Conservation (phyloP, 2,797 vertebrate genomes). For the Bryconaethiops microstoma region DNA sequence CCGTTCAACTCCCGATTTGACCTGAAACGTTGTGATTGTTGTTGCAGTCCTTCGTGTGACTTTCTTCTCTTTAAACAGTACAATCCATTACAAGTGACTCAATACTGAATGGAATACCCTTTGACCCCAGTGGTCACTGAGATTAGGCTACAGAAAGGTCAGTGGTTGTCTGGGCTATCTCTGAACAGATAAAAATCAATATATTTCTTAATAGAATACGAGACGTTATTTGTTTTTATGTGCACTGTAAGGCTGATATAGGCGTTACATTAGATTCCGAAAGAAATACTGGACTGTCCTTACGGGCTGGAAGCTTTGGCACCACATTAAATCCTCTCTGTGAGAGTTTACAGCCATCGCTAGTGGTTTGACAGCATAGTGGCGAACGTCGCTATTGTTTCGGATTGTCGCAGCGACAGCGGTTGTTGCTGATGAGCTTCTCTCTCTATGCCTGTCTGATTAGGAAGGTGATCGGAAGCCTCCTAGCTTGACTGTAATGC, state of each 20-base stretch:
- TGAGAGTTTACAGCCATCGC: conserved; percentile 27
- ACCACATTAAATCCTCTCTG: conserved; percentile 19
- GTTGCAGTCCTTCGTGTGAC: conserved; percentile 81
- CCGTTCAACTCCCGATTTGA: conserved; percentile 41
- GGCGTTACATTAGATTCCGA: conserved; percentile 12
- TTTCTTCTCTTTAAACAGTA: conserved; percentile 70
- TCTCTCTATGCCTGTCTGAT: conserved; percentile 26
- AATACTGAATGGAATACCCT: conserved; percentile 71
- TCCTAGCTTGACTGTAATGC: conserved; percentile 68
- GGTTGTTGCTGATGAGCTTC: conserved; percentile 25
- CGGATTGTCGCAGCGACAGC: conserved; percentile 36
- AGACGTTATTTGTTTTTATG: conserved; percentile 37
- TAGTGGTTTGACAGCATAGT: conserved; percentile 8
- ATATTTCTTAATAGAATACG: conserved; percentile 33
- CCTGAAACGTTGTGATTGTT: conserved; percentile 74
- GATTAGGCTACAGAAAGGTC: conserved; percentile 68
- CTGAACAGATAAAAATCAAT: conserved; percentile 43
- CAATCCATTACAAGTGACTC: conserved; percentile 75
- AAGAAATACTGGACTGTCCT: conserved; percentile 15
- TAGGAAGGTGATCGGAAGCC: conserved; percentile 60
- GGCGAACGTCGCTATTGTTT: background rate
- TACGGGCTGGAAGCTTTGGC: background rate
- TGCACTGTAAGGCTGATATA: conserved; percentile 46
- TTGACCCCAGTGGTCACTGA: conserved; percentile 67
- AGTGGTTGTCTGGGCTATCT: conserved; percentile 63